Evolutionary conservation across 2,888 invertebrate species (phyloP).

Genomic region (Glaucopsyche alexis): DNA sequence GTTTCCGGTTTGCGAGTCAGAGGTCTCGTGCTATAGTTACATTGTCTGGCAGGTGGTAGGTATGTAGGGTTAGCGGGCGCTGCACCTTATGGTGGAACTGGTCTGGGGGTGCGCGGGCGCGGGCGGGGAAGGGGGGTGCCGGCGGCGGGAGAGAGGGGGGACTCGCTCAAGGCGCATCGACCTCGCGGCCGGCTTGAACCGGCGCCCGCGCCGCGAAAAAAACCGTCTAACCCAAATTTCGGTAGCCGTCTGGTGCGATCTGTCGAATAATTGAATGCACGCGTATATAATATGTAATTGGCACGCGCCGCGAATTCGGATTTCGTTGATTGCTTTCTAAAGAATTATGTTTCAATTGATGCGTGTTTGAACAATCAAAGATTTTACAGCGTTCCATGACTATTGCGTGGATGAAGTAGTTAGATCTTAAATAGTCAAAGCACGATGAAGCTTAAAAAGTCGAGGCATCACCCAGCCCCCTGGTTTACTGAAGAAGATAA

Average conservation of each 20-base stretch:
- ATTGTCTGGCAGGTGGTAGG: constrained; percentile 76
- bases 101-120: constrained; percentile 56
- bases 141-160: constrained; percentile 46
- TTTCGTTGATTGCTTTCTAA: constrained; percentile 43
- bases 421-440: too few relatives aligned
- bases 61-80: constrained; percentile 73
- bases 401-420: too few relatives aligned
- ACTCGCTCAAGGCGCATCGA: constrained; percentile 62
- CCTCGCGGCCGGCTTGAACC: constrained; percentile 59
- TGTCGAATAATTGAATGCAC: constrained; percentile 54
- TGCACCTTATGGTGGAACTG: constrained; percentile 76
- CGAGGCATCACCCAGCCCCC: not conserved
- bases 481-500: not conserved
- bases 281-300: constrained; percentile 56
- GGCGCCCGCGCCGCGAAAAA: constrained; percentile 65
- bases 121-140: constrained; percentile 54
- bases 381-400: too few relatives aligned
- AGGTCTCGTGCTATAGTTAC: constrained; percentile 58
- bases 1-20: constrained; percentile 36
- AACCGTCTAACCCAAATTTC: constrained; percentile 75
- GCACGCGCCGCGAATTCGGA: constrained; percentile 55
- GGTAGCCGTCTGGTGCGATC: constrained; percentile 70
- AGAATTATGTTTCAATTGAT: not conserved
- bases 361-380: not conserved
- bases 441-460: not conserved